Evolutionary conservation across 2,888 invertebrate genomes (phyloP), one percentile per base, ranked within the genome.

Genomic region (Sesamia inferens): DNA sequence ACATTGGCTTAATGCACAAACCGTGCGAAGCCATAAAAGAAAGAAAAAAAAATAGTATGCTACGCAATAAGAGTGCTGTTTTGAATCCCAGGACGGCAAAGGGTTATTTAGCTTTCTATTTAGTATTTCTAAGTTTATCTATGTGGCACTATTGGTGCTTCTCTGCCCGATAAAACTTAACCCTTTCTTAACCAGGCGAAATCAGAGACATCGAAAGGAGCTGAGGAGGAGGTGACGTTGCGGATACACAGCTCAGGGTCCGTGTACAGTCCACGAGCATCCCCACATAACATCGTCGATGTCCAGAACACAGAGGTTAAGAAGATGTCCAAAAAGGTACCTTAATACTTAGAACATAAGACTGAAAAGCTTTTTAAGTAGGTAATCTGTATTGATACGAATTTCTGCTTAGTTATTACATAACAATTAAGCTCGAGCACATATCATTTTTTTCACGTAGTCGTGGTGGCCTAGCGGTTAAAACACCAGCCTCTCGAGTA

Each of bases 291-390:
- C 0, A 90, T 93, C 2, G 80, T 90, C 0, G 91, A 93, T 59
- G 47, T 87, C 0, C 93, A 93, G 80, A 93, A 81, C 58, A 64
- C 86, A 22, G 95, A 96, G 55, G 75, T 88, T 2, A 95, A 92
- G 83, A 94, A 92, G 79, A 95, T 96, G 92, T 96, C 96, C 3
- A 94, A 90, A 78, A 95, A 94, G 90, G 95, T 94, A 77, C 7
- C 1, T 2, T 54, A 48, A 10, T 55, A 6, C 5, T 14, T 65
- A 31, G 14, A 31, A 14, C 31, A 65, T 48, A 31, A 0, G 51
- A 65, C 10, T 31, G 14, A 47, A 24, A 24, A 14, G n/a, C n/a
- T n/a, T 54, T 44, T 64, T 64, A 19, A 47, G 5, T 8, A 48
- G 0, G 7, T 8, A 48, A 0, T 16, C 11, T 47, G 16, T 63